Base-by-base conservation (phyloP, 2,113 vertebrate species). In the Aegotheles bennettii region DNA sequence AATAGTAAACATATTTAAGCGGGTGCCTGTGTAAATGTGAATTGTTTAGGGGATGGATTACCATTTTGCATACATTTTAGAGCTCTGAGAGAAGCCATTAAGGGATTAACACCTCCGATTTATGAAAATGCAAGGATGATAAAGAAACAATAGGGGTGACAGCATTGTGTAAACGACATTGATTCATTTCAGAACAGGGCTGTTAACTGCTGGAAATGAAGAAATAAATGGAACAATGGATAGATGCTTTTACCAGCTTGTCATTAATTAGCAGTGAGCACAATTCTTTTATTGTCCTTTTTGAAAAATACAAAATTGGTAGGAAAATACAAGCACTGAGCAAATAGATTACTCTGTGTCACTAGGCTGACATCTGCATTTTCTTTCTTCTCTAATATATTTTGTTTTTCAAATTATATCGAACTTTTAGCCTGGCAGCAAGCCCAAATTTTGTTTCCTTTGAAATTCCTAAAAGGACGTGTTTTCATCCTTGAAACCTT, bases 111-210 rank as follows among this genome's bases (percentile, higher is more conserved):
- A 98, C 98, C 98, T 98, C 98, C 98, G 97, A 99, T 99, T 99
- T 99, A 99, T 99, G 98, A 99, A 99, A 99, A 99, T 99, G 97
- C 97, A 94, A 97, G 97, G 95, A 98, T 99, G 99, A 99, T 99
- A 99, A 99, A 98, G 98, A 98, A 98, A 98, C 98, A 98, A 99
- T 98, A 97, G 97, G 95, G 96, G 96, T 98, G 98, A 98, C 98
- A 97, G 96, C 98, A 98, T 97, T 98, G 98, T 98, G 98, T 98
- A 98, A 98, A 98, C 98, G 98, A 98, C 98, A 97, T 97, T 98
- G 98, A 99, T 99, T 99, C 98, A 99, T 96, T 97, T 98, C 97
- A 97, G 98, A 98, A 97, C 97, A 97, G 98, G 97, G 97, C 97
- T 97, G 97, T 98, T 97, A 98, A 98, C 94, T 96, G 97, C 98